Evolutionary conservation across 1,140 invertebrate genomes (phyloP).

Genomic region (Danaus melanippus): DNA sequence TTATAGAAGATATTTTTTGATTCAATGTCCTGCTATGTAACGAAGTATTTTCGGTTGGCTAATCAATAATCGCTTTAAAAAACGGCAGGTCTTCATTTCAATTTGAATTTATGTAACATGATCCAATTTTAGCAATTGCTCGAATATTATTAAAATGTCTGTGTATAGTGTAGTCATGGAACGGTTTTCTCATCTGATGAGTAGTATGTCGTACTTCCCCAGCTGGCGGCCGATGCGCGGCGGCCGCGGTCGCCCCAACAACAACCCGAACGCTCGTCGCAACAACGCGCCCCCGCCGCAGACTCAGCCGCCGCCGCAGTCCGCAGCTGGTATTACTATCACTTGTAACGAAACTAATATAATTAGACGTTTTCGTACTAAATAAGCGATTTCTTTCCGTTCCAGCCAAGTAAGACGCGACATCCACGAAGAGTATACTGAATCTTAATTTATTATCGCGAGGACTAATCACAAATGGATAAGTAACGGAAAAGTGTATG

Average conservation of each 20-base stretch:
- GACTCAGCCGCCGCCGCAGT: slow-evolving; percentile 22
- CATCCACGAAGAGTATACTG: slow-evolving; percentile 37
- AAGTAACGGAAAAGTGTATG: slow-evolving; percentile 63
- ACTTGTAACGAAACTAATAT: too few species aligned
- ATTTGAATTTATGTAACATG: too few species aligned
- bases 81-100: too few species aligned
- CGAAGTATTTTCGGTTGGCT: too few species aligned
- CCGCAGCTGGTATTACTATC: slow-evolving; percentile 11
- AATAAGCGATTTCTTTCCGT: slow-evolving; percentile 16
- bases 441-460: slow-evolving; percentile 69
- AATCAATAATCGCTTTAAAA: too few species aligned
- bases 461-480: slow-evolving; percentile 60
- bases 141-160: slow-evolving; percentile 8
- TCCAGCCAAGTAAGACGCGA: slow-evolving; percentile 54
- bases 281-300: slow-evolving; percentile 22
- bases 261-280: slow-evolving; percentile 22
- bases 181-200: slow-evolving; percentile 12
- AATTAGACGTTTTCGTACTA: too few species aligned
- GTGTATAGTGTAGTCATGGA: slow-evolving; percentile 5
- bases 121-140: too few species aligned
- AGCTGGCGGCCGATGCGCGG: slow-evolving; percentile 50
- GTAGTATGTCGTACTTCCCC: slow-evolving; percentile 39
- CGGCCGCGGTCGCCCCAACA: slow-evolving; percentile 35
- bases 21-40: too few species aligned
- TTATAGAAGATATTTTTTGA: too few species aligned